Conservation (phyloP, 2,888 invertebrate species). For the Andrena trimmerana region DNA sequence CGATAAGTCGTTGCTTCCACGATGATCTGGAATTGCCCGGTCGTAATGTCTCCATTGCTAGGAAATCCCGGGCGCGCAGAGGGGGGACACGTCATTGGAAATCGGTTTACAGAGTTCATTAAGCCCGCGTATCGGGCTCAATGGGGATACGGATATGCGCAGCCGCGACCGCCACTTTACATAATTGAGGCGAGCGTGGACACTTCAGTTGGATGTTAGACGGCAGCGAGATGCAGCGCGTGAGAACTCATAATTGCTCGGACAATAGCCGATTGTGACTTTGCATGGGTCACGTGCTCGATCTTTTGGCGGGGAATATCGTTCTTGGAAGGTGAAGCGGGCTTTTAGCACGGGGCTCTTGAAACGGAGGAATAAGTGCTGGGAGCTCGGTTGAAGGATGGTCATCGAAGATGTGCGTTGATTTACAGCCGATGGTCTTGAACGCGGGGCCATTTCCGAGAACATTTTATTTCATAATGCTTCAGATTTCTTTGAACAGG, state of each 20-base stretch:
- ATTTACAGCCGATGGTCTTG: too few relatives aligned
- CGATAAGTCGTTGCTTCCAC: slow-evolving; percentile 42
- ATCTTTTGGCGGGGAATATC: not conserved
- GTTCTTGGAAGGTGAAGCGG: not conserved
- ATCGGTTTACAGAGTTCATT: slow-evolving; percentile 20
- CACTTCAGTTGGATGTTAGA: not conserved
- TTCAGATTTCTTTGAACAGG: too few relatives aligned
- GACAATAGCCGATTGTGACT: not conserved
- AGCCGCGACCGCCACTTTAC: not conserved
- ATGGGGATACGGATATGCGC: not conserved
- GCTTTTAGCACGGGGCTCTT: not conserved
- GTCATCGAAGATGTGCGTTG: too few relatives aligned
- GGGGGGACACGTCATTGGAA: slow-evolving; percentile 29
- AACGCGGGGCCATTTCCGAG: too few relatives aligned
- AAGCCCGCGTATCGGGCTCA: not conserved
- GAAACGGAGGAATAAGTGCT: too few relatives aligned
- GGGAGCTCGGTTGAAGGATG: too few relatives aligned
- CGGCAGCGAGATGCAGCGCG: not conserved
- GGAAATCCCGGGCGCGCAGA: slow-evolving; percentile 48
- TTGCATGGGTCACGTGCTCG: not conserved
- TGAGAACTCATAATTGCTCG: not conserved
- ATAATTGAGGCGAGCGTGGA: not conserved
- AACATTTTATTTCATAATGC: too few relatives aligned
- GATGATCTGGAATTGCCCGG: slow-evolving; percentile 64
- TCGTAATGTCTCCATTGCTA: slow-evolving; percentile 56